Evolutionary conservation across 2,888 invertebrate genomes (phyloP).

Genomic region (Siphonodentalium dalli): DNA sequence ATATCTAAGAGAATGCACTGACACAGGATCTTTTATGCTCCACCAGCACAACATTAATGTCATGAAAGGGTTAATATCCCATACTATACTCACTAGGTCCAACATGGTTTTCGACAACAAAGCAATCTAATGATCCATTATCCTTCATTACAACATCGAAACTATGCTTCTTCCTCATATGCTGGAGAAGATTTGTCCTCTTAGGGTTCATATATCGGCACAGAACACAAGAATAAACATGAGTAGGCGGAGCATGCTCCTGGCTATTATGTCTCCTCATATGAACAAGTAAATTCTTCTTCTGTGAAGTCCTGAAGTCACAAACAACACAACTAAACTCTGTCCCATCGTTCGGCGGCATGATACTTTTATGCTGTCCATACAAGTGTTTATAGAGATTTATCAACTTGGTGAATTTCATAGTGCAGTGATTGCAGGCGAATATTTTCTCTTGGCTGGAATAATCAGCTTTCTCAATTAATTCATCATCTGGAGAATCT

Average conservation of each 20-base stretch:
- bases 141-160: slow-evolving; percentile 54
- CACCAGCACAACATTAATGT: slow-evolving; percentile 35
- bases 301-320: slow-evolving; percentile 53
- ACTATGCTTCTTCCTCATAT: slow-evolving; percentile 61
- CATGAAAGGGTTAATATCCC: slow-evolving; percentile 27
- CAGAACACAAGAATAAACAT: slow-evolving; percentile 58
- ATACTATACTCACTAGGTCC: slow-evolving; percentile 24
- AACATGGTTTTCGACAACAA: slow-evolving; percentile 35
- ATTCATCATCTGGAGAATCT: too few species aligned
- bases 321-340: slow-evolving; percentile 60
- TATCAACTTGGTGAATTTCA: slow-evolving; percentile 62
- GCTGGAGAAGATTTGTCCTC: slow-evolving; percentile 55
- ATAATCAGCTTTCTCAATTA: slow-evolving; percentile 45
- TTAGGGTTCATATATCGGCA: slow-evolving; percentile 57
- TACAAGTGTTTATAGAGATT: slow-evolving; percentile 62
- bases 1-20: too few species aligned
- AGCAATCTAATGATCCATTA: slow-evolving; percentile 49
- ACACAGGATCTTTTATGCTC: slow-evolving; percentile 28
- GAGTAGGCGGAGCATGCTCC: slow-evolving; percentile 54
- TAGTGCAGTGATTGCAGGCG: slow-evolving; percentile 60
- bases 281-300: slow-evolving; percentile 59
- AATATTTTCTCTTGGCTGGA: slow-evolving; percentile 57
- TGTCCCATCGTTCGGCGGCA: slow-evolving; percentile 38
- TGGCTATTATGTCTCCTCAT: slow-evolving; percentile 59
- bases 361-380: slow-evolving; percentile 53